phyloP scores from a whole-genome alignment of 2,113 vertebrate genomes.

The Cebus imitator region DNA sequence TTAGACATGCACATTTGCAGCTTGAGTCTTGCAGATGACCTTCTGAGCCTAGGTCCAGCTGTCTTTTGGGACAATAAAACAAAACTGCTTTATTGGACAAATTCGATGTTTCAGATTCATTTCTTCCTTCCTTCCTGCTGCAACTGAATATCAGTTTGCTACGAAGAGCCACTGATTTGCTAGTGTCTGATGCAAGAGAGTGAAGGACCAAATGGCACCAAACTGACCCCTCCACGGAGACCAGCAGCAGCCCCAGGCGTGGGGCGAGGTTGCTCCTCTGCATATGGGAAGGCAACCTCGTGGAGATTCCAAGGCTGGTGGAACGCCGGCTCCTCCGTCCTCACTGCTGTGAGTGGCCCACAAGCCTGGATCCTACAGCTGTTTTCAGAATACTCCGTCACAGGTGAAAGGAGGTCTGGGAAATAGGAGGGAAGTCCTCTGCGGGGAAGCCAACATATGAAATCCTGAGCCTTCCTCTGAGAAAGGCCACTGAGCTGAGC shows the following conservation, averaged over 20 bases:
- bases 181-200: rapidly evolving
- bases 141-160: too few species aligned
- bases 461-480: neutral
- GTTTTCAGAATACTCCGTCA: rapidly evolving
- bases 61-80: neutral
- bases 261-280: rapidly evolving
- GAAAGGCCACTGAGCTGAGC: rapidly evolving
- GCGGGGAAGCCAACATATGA: rapidly evolving
- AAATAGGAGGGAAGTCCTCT: rapidly evolving
- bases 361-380: too few species aligned
- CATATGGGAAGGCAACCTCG: rapidly evolving
- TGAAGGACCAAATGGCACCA: rapidly evolving
- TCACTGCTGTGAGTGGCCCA: rapidly evolving
- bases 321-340: neutral
- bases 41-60: neutral
- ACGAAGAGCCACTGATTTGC: neutral
- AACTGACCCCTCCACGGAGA: rapidly evolving
- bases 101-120: neutral
- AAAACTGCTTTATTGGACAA: neutral
- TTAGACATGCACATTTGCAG: neutral
- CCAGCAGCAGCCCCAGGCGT: rapidly evolving
- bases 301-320: rapidly evolving
- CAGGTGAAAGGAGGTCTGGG: rapidly evolving
- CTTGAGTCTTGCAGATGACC: neutral
- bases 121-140: neutral